Evolutionary conservation across 2,113 vertebrate species (phyloP), one percentile per base, ranked within the genome.

Genomic region (Scomber colias): DNA sequence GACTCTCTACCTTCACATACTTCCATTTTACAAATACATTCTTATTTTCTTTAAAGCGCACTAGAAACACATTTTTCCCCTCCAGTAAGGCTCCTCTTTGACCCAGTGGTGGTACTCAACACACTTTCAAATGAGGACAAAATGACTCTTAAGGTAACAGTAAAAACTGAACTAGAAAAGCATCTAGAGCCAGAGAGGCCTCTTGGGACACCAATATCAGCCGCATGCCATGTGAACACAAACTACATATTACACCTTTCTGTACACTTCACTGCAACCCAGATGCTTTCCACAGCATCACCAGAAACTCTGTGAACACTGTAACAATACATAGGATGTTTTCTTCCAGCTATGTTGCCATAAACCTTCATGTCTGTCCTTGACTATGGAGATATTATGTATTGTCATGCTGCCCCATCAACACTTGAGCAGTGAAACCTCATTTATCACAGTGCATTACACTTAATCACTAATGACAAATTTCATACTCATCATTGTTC

Each of bases 11-110:
- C 27, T 70, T 83, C 68, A 46, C 61, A 46, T 62, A 57, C 62
- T 74, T 62, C 64, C 16, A 11, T 65, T 75, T 83, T 68, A 9
- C n/a, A 84, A 75, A 74, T n/a, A 3, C 5, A 24, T 27, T 56
- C 3, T 82, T 48, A 8, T 62, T 65, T 60, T 48, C 19, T 76
- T 51, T 87, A 53, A 73, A 71, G 72, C 51, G 13, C 35, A 70
- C 67, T 46, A 14, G n/a, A 83, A 81, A 63, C 15, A 56, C n/a
- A 46, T 74, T 67, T 65, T 60, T 27, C 1, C 1, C 27, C 13
- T 62, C 67, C 31, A 17, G 51, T 30, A 6, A 15, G 50, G 5
- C 50, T 0, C 30, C 46, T 57, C 59, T 62, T 44, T 40, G 35
- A 8, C 16, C 67, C 61, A n/a, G 19, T 17, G 16, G n/a, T 35